Base-by-base conservation (phyloP, 2,888 invertebrate species). In the Hydrotaea diabolus region DNA sequence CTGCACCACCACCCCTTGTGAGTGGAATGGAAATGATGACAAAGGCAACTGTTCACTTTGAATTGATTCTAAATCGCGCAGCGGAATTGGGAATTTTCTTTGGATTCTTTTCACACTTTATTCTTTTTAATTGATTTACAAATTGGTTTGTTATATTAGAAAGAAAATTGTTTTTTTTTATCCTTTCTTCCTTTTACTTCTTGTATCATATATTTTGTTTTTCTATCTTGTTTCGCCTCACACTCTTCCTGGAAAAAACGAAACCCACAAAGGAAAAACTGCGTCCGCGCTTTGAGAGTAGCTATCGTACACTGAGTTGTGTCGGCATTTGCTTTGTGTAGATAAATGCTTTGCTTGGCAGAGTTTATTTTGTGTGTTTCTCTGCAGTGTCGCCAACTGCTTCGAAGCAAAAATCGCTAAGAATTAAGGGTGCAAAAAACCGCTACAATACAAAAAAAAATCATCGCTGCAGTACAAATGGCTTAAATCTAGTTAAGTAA, bases 231-330 rank as follows among this genome's bases (percentile, higher is more conserved):
- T 82, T 66, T 73, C 36, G n/a, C 49, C 79, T 69, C 31, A 19
- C 62, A 71, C 26, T 73, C 81, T 15, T 46, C 0, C 23, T 19
- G 43, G 66, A 21, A 39, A 66, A 64, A 53, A 46, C 26, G 36
- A 82, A 43, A 31, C 2, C 31, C 3, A 53, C 72, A 76, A 59
- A 77, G n/a, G n/a, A 59, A 81, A 64, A 81, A 87, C 85, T 88
- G 88, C 90, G 89, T 87, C 90, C 90, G 90, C 90, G 89, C 90
- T 88, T 86, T 88, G 87, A 87, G 89, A 88, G 89, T 86, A 80
- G 84, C 88, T 87, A 83, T 89, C 86, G 86, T 87, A 86, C 87
- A 90, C 89, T 90, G 87, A 86, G 81, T 83, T 77, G 62, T 77
- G 79, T 77, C 59, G 13, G 71, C 78, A 53, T 82, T 80, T 82